Evolutionary conservation across 2,888 invertebrate species (phyloP), one percentile per base, ranked within the genome.

Genomic region (Drosophila anceps): DNA sequence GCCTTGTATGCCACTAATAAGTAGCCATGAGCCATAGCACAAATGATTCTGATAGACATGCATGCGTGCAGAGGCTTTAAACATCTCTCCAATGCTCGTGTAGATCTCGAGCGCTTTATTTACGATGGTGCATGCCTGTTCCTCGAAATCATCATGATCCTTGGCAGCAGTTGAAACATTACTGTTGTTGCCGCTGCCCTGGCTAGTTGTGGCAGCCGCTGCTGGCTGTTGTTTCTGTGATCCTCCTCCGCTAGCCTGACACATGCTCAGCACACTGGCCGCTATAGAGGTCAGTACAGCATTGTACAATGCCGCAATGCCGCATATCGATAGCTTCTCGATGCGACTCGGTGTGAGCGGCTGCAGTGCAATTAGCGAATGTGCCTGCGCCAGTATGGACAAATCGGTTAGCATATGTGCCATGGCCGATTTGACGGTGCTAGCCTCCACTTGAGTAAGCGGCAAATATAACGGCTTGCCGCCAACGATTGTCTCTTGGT

Each of bases 61-160:
- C 55, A 97, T 97, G 82, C 98, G 94, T 0, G 98, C 97, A 6
- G 98, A 98, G 61, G 95, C 95, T 91, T 96, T 96, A 83, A 98
- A 96, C 41, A 96, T 95, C 76, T 95, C 95, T 4, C 97, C 96
- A 69, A 98, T 96, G 79, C 95, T 95, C 80, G 96, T 96, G 93
- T 97, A 98, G 82, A 98, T 95, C 91, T 97, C 97, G 72, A 98
- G 94, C 33, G 97, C 96, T 92, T 97, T 97, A 91, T 98, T 98
- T 0, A 98, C 97, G 72, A 98, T 94, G 6, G 95, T 95, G 2
- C 97, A 95, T 0, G 97, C 97, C 87, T 96, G 95, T 73, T 95
- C 94, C 90, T 98, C 98, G 39, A 95, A 94, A 73, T 98, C 97
- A 91, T 97, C 98, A 77, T 95, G 95, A 79, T 95, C 92, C 69